These are phyloP conservation scores for Hedya salicella DNA, from an alignment of 2,888 invertebrate species.

Conservation along the genomic window DNA sequence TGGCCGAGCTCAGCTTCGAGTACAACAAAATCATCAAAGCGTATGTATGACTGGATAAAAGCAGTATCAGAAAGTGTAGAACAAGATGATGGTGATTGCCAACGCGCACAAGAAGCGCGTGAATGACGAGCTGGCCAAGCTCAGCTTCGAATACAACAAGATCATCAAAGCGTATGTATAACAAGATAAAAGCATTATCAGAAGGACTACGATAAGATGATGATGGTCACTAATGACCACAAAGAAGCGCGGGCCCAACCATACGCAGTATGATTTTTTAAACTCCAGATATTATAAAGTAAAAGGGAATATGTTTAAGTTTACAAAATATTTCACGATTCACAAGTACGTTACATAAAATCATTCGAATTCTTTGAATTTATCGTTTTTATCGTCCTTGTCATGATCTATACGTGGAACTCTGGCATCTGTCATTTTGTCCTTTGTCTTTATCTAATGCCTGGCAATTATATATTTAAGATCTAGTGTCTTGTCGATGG, in stretches of 20 bases:
- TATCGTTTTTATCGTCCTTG: too few species aligned
- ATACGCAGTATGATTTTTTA: too few species aligned
- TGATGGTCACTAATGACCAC: constrained; percentile 86
- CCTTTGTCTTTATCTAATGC: too few species aligned
- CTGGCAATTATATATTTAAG: too few species aligned
- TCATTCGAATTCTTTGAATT: too few species aligned
- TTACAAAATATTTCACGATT: too few species aligned
- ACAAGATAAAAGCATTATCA: constrained; percentile 53
- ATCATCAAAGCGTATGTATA: constrained; percentile 80
- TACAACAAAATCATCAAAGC: constrained; percentile 84
- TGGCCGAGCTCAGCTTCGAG: constrained; percentile 83
- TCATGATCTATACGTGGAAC: too few species aligned
- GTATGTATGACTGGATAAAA: constrained; percentile 59
- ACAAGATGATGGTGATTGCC: constrained; percentile 86
- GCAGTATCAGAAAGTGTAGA: constrained; percentile 87
- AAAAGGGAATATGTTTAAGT: too few species aligned
- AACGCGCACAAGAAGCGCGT: constrained; percentile 87
- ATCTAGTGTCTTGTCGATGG: too few species aligned
- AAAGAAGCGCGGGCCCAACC: constrained; percentile 86
- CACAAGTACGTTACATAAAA: too few species aligned
- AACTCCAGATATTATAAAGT: too few species aligned
- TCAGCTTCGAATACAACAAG: constrained; percentile 85
- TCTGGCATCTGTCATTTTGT: too few species aligned
- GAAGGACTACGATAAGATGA: constrained; percentile 87
- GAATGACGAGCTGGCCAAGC: constrained; percentile 78